Evolutionary conservation across 35 echinoderm and acorn worm genomes (phyloP).

Genomic region (Heliocidaris tuberculata): DNA sequence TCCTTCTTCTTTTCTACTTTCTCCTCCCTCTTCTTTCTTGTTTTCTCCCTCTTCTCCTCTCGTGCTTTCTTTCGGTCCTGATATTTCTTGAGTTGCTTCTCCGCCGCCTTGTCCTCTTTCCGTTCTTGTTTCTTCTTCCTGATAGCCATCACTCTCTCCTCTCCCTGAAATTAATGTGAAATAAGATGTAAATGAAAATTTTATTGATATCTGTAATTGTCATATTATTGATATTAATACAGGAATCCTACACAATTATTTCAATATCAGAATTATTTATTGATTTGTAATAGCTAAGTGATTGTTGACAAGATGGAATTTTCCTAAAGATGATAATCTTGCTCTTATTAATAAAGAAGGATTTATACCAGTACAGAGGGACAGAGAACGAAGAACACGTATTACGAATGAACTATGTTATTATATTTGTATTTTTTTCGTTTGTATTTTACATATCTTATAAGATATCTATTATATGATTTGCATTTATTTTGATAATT

Average conservation of each 20-base stretch:
- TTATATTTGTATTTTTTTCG: too few relatives aligned
- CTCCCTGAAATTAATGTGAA: not conserved
- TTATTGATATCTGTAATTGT: not conserved
- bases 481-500: too few relatives aligned
- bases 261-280: too few relatives aligned
- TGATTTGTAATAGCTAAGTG: too few relatives aligned
- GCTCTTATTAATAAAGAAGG: too few relatives aligned
- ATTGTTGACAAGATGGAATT: too few relatives aligned
- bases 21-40: constrained; percentile 11
- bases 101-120: constrained; percentile 54
- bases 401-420: too few relatives aligned
- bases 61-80: constrained; percentile 37
- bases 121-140: constrained; percentile 49
- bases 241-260: not conserved
- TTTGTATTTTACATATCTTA: too few relatives aligned
- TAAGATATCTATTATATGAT: too few relatives aligned
- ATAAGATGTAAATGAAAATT: not conserved
- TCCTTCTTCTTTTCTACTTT: constrained; percentile 41
- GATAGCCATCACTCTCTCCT: constrained; percentile 10
- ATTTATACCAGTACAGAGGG: too few relatives aligned
- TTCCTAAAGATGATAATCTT: too few relatives aligned
- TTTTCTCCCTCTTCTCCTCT: not conserved
- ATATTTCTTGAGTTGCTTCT: constrained; percentile 59
- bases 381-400: too few relatives aligned
- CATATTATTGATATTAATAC: not conserved